Conservation (phyloP, 2,797 vertebrate genomes). For the Rhincodon typus region DNA sequence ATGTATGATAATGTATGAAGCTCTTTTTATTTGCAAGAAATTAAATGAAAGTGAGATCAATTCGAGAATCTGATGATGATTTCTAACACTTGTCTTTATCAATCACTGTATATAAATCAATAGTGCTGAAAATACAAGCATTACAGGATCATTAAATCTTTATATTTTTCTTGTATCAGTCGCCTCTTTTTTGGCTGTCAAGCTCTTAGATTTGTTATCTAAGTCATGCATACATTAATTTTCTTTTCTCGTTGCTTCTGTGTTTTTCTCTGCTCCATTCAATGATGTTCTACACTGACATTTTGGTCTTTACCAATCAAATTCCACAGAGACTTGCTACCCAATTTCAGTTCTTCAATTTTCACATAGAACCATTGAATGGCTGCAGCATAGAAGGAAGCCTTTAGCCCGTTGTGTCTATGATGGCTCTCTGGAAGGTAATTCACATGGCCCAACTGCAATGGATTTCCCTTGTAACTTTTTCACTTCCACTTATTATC, state of each 20-base stretch:
- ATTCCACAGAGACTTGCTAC: not conserved
- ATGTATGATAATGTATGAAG: not conserved
- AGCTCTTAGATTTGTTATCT: not conserved
- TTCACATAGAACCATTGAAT: too few species aligned
- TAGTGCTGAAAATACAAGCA: not conserved
- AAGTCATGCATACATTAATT: not conserved
- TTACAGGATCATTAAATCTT: not conserved
- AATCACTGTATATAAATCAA: not conserved
- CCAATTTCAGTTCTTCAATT: not conserved
- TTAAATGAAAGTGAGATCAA: not conserved
- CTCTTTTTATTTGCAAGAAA: not conserved
- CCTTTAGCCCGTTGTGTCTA: too few species aligned
- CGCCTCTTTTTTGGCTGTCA: not conserved
- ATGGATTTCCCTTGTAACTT: too few species aligned
- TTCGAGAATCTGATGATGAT: not conserved
- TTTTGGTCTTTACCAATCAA: not conserved
- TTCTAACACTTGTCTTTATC: not conserved
- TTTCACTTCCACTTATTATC: too few species aligned
- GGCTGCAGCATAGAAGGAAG: too few species aligned
- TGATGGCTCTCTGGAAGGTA: too few species aligned
- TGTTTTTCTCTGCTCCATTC: not conserved
- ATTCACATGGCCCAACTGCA: too few species aligned
- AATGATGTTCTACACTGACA: not conserved
- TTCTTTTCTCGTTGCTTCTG: not conserved
- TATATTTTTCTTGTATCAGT: not conserved